Percentiles rank a stretch among this genome's conserved stretches.
These are phyloP conservation scores for Schizopygopsis malacanthus DNA, from an alignment of 2,797 vertebrate genomes.

Conservation along the genomic window DNA sequence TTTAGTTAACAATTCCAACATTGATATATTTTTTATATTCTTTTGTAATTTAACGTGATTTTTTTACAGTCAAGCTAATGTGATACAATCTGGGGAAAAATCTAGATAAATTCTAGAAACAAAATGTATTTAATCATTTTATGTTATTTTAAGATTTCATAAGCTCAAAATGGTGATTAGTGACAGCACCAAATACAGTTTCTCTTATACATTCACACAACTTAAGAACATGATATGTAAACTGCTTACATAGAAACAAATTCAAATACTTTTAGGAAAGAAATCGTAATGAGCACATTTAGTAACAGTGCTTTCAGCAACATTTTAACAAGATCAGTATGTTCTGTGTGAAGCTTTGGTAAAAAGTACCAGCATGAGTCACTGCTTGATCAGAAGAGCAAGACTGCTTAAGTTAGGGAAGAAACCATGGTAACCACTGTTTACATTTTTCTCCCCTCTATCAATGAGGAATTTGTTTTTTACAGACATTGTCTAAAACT, in stretches of 20 bases:
- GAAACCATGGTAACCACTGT: constrained; percentile 57
- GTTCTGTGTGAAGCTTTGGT: constrained; percentile 47
- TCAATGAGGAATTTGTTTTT: constrained; percentile 36
- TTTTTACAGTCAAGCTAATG: neutral
- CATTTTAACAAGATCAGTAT: constrained; percentile 53
- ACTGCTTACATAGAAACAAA: neutral
- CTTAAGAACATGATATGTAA: neutral
- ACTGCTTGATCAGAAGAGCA: constrained; percentile 42
- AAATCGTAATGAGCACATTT: constrained; percentile 41
- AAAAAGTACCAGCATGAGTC: constrained; percentile 37
- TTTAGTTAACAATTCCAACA: neutral
- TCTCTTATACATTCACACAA: neutral
- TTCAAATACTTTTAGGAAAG: constrained; percentile 17
- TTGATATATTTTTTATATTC: too few species aligned
- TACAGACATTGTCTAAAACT: constrained; percentile 18
- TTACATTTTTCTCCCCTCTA: constrained; percentile 41
- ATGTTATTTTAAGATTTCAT: neutral
- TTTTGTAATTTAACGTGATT: neutral
- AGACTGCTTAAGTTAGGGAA: constrained; percentile 35
- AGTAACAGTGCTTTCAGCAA: constrained; percentile 17
- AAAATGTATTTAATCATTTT: neutral
- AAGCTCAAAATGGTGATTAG: neutral
- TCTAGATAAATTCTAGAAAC: neutral
- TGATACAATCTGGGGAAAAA: neutral
- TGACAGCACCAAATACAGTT: neutral